These are phyloP conservation scores for Acanthosepion esculentum DNA, from an alignment of 2,888 invertebrate species.

Conservation along the genomic window DNA sequence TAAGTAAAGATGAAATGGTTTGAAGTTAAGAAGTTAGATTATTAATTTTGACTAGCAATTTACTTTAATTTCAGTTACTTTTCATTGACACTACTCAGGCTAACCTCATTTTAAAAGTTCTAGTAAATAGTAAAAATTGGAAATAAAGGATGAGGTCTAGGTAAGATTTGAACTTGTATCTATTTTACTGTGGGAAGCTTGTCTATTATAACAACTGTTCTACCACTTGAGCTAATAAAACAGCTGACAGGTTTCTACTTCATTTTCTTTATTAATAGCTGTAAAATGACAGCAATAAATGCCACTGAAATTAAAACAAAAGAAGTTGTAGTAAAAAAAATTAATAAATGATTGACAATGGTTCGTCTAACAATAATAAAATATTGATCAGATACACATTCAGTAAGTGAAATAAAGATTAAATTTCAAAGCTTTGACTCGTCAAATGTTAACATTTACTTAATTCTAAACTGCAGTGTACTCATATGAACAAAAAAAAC, in stretches of 20 bases:
- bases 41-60: not conserved
- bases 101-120: not conserved
- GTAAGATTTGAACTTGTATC: no score
- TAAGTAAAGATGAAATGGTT: not conserved
- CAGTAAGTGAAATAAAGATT: not conserved
- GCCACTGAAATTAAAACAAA: not conserved
- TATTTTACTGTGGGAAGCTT: no score
- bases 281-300: not conserved
- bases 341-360: not conserved
- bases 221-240: no score
- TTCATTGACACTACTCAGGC: not conserved
- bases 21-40: not conserved
- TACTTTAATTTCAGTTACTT: not conserved
- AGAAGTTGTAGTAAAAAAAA: not conserved
- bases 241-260: no score
- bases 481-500: no score
- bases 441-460: not conserved
- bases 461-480: not conserved
- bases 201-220: no score
- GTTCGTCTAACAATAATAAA: not conserved
- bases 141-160: not conserved
- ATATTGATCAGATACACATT: not conserved
- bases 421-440: not conserved
- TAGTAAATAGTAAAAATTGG: not conserved
- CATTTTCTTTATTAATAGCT: not conserved